These are phyloP conservation scores for Misgurnus anguillicaudatus DNA, from an alignment of 2,113 vertebrate genomes.

Conservation along the genomic window DNA sequence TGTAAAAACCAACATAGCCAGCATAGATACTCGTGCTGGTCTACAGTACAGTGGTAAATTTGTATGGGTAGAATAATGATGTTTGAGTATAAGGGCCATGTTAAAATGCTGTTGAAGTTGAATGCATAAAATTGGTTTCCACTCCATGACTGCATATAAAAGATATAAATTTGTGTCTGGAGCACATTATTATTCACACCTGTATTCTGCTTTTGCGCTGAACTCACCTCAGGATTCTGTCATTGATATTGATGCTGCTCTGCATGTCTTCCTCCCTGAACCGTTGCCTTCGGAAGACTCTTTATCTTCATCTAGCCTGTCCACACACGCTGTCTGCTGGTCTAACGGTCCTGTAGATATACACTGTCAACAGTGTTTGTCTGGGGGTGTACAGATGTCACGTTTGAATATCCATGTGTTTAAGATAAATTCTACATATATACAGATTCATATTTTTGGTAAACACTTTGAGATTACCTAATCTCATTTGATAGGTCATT, in stretches of 20 bases:
- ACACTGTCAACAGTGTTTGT: conserved; percentile 1
- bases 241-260: conserved; percentile 49
- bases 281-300: conserved; percentile 34
- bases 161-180: background rate
- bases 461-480: background rate
- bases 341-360: conserved; percentile 13
- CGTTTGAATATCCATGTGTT: background rate
- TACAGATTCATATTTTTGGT: background rate
- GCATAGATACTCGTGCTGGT: too few species aligned
- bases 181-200: conserved; percentile 24
- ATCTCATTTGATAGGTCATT: too few species aligned
- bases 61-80: background rate
- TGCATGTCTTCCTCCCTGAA: conserved; percentile 29
- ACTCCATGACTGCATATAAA: background rate
- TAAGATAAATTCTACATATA: background rate
- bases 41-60: too few species aligned
- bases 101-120: background rate
- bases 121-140: background rate
- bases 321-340: conserved; percentile 32
- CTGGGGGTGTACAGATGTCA: conserved; percentile 2
- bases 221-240: conserved; percentile 27
- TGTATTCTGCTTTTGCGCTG: background rate
- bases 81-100: background rate
- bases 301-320: conserved; percentile 46
- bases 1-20: background rate